Conservation (phyloP, 1,140 invertebrate genomes). For the Trichoplusia ni region DNA sequence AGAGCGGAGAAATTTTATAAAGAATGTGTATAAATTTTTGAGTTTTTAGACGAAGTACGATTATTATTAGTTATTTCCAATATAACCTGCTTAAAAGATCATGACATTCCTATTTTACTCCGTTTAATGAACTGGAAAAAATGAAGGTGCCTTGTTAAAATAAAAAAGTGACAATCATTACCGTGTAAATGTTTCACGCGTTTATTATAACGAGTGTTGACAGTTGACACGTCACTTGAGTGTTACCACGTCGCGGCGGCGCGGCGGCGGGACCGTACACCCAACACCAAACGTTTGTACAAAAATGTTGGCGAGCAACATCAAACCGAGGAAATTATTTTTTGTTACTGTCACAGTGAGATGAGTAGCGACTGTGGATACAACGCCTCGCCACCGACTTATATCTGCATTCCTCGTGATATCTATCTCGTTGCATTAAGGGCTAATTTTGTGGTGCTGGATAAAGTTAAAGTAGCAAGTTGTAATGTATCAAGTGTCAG, state of each 20-base stretch:
- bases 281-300: slow-evolving; percentile 48
- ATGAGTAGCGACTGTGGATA: slow-evolving; percentile 47
- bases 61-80: no score
- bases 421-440: not conserved
- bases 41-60: no score
- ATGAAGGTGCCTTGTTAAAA: no score
- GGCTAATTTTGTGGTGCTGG: not conserved
- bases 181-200: not conserved
- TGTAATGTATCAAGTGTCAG: slow-evolving; percentile 54
- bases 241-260: not conserved
- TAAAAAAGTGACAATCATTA: not conserved
- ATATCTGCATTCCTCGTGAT: not conserved
- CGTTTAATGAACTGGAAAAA: no score
- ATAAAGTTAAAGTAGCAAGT: not conserved
- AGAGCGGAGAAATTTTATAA: no score
- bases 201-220: not conserved
- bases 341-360: slow-evolving; percentile 46
- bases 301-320: not conserved
- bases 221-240: not conserved
- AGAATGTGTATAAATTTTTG: no score
- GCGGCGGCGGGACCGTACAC: slow-evolving; percentile 27
- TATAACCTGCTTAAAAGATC: no score
- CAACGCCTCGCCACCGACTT: slow-evolving; percentile 15
- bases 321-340: slow-evolving; percentile 51
- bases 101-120: no score